Percentiles rank a stretch among this genome's conserved stretches.
phyloP scores from a whole-genome alignment of 1,140 invertebrate species.

The Globodera ellingtonae region DNA sequence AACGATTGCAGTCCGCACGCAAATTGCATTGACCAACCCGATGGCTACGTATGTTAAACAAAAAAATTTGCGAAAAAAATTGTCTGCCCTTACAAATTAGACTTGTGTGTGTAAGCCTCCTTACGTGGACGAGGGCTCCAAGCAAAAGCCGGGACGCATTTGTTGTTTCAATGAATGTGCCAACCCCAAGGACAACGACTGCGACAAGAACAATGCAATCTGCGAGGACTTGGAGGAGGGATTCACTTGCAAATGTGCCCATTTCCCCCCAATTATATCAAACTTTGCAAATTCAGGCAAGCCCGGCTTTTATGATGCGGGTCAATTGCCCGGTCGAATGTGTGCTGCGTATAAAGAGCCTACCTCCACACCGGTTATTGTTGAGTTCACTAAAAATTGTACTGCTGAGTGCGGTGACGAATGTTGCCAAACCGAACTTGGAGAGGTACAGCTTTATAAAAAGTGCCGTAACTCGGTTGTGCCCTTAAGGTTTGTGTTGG shows the following conservation, averaged over 20 bases:
- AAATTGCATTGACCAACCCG: conserved; percentile 83
- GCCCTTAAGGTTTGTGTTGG: conserved; percentile 17
- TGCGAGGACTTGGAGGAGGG: conserved; percentile 14
- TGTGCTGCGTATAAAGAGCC: not conserved
- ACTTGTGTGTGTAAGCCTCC: conserved; percentile 79
- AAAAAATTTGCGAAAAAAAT: not conserved
- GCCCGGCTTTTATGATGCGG: conserved; percentile 11
- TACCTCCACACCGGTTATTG: not conserved
- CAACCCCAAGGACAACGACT: conserved; percentile 31
- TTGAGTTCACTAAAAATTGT: not conserved
- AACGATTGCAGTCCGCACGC: conserved; percentile 85
- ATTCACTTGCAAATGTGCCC: conserved; percentile 19
- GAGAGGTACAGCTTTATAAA: not conserved
- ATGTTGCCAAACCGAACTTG: not conserved
- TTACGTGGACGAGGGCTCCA: conserved; percentile 70
- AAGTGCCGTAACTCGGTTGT: not conserved
- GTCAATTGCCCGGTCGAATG: conserved; percentile 13
- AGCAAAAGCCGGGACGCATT: conserved; percentile 70
- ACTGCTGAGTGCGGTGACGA: not conserved
- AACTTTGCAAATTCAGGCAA: conserved; percentile 7
- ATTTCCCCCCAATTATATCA: not conserved
- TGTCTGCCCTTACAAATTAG: not conserved
- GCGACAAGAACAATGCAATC: conserved; percentile 14
- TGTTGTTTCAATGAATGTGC: conserved; percentile 60
- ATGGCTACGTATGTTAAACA: conserved; percentile 63